Evolutionary conservation across 2,113 vertebrate genomes (phyloP).

Genomic region (Paramormyrops kingsleyae): DNA sequence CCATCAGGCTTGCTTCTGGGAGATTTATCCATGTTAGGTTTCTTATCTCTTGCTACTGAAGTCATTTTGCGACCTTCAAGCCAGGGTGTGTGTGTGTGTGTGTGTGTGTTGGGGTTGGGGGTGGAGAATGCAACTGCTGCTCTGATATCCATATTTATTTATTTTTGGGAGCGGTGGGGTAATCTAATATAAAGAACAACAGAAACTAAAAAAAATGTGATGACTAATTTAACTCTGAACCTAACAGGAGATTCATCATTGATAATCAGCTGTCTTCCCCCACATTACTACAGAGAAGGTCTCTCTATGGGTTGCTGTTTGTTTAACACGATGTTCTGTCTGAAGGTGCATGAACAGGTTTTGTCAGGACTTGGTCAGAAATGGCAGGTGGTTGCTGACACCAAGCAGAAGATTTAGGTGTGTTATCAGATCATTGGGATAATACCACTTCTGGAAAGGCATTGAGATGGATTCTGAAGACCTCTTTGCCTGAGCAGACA

Average conservation of each 20-base stretch:
- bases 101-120: neutral
- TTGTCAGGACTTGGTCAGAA: slow-evolving; percentile 15
- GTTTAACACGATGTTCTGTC: slow-evolving; percentile 23
- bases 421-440: slow-evolving; percentile 13
- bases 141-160: neutral
- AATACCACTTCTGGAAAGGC: neutral
- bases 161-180: neutral
- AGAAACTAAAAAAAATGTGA: slow-evolving; percentile 11
- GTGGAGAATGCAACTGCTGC: neutral
- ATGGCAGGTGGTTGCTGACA: slow-evolving; percentile 16
- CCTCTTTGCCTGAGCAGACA: neutral
- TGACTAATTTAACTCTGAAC: slow-evolving; percentile 50
- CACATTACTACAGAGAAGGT: neutral
- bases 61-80: slow-evolving; percentile 64
- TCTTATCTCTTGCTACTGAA: slow-evolving; percentile 76
- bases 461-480: slow-evolving; percentile 7
- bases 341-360: slow-evolving; percentile 10
- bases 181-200: slow-evolving; percentile 23
- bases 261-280: slow-evolving; percentile 19
- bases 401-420: neutral
- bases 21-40: slow-evolving; percentile 84
- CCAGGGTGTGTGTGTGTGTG: neutral
- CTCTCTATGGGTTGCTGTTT: neutral
- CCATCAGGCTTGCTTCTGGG: slow-evolving; percentile 79
- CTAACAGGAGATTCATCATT: slow-evolving; percentile 33